Percentiles rank a stretch among this genome's conserved stretches.
phyloP scores from a whole-genome alignment of 2,797 vertebrate species.

The Coregonus ussuriensis region DNA sequence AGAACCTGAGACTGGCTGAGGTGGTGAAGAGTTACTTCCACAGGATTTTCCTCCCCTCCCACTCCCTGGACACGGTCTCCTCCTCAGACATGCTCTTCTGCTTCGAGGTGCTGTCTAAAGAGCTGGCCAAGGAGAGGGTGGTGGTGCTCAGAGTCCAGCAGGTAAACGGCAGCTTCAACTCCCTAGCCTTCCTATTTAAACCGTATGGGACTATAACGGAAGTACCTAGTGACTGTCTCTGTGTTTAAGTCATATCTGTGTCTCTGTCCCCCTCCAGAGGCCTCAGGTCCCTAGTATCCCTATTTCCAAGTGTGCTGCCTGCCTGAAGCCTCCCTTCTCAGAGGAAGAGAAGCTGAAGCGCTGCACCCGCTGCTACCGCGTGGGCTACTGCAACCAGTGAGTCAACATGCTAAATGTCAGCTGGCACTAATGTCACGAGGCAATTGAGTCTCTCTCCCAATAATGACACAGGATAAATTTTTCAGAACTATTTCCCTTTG shows the following conservation, averaged over 20 bases:
- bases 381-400: conserved; percentile 99
- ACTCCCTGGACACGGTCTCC: conserved; percentile 87
- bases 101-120: conserved; percentile 93
- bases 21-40: conserved; percentile 90
- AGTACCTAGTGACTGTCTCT: background rate
- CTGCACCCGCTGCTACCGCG: conserved; percentile 96
- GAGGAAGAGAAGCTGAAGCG: conserved; percentile 95
- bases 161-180: conserved; percentile 67
- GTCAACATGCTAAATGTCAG: conserved; percentile 49
- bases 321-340: conserved; percentile 88
- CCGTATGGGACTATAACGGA: background rate
- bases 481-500: background rate
- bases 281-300: conserved; percentile 91
- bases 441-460: background rate
- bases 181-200: background rate
- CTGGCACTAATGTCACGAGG: background rate
- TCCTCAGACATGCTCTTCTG: conserved; percentile 89
- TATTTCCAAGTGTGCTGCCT: conserved; percentile 92
- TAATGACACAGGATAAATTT: background rate
- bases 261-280: conserved; percentile 72
- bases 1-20: conserved; percentile 92
- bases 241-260: background rate
- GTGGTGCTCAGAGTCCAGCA: conserved; percentile 91
- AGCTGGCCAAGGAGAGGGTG: conserved; percentile 91
- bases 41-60: conserved; percentile 85